Conservation (phyloP, 2,797 vertebrate species). For the Pangasius macronema region DNA sequence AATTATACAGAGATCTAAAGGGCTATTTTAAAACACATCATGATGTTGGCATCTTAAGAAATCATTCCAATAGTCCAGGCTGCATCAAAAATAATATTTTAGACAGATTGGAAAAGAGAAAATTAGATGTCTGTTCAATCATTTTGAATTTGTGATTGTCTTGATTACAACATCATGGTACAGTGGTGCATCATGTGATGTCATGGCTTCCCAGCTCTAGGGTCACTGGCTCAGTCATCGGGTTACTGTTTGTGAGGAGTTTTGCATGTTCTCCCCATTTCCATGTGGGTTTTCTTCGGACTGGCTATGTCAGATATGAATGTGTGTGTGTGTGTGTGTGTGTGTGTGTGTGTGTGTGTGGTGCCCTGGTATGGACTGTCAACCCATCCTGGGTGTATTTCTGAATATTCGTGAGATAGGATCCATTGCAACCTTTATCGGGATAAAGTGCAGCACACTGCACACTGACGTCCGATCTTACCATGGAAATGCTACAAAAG, state of each 20-base stretch:
- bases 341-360: not conserved
- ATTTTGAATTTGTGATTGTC: not conserved
- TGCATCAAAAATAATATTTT: not conserved
- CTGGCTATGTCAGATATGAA: not conserved
- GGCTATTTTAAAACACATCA: not conserved
- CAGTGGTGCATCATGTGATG: not conserved
- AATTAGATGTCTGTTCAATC: not conserved
- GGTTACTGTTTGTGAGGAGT: not conserved
- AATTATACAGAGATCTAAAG: no score
- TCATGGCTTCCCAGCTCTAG: not conserved
- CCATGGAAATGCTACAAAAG: slow-evolving; percentile 41
- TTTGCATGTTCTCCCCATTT: not conserved
- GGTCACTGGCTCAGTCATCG: not conserved
- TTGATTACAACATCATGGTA: not conserved
- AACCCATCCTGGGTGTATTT: slow-evolving; percentile 6
- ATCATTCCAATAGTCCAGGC: not conserved
- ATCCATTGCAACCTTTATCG: not conserved
- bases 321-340: not conserved
- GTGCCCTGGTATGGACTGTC: not conserved
- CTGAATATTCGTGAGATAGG: not conserved
- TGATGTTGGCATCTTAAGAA: not conserved
- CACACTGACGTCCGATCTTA: not conserved
- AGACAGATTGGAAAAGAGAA: not conserved
- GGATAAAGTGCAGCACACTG: not conserved
- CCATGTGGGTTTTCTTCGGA: not conserved